phyloP scores from a whole-genome alignment of 2,888 invertebrate genomes.

The Listrodromus nycthemerus region DNA sequence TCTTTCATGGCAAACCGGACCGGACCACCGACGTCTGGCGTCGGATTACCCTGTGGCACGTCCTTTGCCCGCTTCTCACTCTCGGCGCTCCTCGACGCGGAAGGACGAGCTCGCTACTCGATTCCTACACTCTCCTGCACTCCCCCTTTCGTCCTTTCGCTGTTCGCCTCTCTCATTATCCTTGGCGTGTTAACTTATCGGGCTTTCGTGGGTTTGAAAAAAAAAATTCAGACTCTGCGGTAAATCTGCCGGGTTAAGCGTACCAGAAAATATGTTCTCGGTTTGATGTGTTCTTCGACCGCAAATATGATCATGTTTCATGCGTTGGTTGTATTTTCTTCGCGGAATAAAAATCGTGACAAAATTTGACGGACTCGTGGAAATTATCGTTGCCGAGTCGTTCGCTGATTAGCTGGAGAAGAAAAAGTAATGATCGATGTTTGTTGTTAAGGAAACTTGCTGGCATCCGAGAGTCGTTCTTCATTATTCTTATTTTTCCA shows the following conservation, averaged over 20 bases:
- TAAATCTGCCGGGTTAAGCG: slow-evolving; percentile 21
- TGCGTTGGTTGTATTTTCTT: background rate
- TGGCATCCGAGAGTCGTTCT: no score
- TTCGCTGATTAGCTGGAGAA: no score
- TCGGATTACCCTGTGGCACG: slow-evolving; percentile 64
- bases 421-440: no score
- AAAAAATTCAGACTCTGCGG: background rate
- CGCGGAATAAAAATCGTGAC: background rate
- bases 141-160: background rate
- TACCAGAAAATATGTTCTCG: background rate
- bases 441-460: no score
- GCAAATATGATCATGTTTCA: background rate
- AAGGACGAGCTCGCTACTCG: slow-evolving; percentile 52
- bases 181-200: slow-evolving; percentile 37
- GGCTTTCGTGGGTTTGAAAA: slow-evolving; percentile 26
- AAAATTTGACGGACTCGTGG: no score
- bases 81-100: slow-evolving; percentile 49
- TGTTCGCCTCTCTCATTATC: slow-evolving; percentile 25
- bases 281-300: background rate
- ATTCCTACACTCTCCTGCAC: slow-evolving; percentile 11
- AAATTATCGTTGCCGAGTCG: no score
- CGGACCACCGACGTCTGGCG: slow-evolving; percentile 67
- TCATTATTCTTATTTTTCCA: no score
- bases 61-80: slow-evolving; percentile 41
- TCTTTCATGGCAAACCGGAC: slow-evolving; percentile 62